Conservation (phyloP, 2,888 invertebrate genomes). For the Cryptops parisi region DNA sequence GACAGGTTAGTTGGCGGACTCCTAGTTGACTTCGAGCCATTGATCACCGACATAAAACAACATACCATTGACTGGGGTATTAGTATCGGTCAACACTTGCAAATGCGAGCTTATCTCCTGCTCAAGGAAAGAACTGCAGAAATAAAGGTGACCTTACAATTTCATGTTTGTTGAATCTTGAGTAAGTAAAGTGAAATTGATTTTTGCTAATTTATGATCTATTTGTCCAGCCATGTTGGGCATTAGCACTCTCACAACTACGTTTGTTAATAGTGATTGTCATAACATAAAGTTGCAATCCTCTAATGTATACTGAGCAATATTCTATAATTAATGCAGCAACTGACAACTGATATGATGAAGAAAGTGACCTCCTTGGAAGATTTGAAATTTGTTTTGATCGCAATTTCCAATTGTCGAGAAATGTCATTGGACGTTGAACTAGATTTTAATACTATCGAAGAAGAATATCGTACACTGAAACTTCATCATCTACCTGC, state of each 20-base stretch:
- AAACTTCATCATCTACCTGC: conserved; percentile 40
- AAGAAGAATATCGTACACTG: conserved; percentile 62
- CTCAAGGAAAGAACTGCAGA: conserved; percentile 44
- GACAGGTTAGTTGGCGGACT: conserved; percentile 7
- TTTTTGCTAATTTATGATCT: too few relatives aligned
- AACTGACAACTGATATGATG: conserved; percentile 50
- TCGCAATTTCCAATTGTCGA: conserved; percentile 59
- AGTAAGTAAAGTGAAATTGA: not conserved
- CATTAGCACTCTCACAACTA: too few relatives aligned
- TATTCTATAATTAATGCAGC: too few relatives aligned
- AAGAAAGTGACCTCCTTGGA: conserved; percentile 61
- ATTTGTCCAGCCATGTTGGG: too few relatives aligned
- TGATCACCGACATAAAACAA: conserved; percentile 50
- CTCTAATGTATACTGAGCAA: too few relatives aligned
- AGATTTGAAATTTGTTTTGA: conserved; percentile 70
- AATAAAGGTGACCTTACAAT: conserved; percentile 44
- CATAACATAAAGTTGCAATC: too few relatives aligned
- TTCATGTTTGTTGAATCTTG: too few relatives aligned
- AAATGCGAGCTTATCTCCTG: not conserved
- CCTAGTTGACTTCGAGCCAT: conserved; percentile 27
- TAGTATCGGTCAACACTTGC: conserved; percentile 51
- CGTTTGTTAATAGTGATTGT: too few relatives aligned
- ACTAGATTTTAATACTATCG: conserved; percentile 51
- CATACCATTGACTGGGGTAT: conserved; percentile 69
- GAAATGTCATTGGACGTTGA: conserved; percentile 62